Conservation (phyloP, 2,888 invertebrate species). For the Andrena fulva region DNA sequence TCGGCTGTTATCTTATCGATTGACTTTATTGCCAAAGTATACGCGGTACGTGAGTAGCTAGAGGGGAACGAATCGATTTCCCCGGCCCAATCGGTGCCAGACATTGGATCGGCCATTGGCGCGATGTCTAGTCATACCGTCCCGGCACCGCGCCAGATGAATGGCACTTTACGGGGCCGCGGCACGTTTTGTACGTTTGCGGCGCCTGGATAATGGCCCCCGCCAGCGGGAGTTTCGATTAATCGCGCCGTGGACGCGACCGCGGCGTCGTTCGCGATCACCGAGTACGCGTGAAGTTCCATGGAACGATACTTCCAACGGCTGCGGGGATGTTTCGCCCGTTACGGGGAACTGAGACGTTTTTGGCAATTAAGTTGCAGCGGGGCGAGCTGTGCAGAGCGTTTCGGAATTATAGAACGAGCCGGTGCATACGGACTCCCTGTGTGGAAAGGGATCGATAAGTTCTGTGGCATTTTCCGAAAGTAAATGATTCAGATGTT, state of each 20-base stretch:
- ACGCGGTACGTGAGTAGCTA: slow-evolving; percentile 46
- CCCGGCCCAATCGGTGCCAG: slow-evolving; percentile 25
- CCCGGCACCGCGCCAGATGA: slow-evolving; percentile 35
- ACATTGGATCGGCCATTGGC: slow-evolving; percentile 49
- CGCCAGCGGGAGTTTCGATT: slow-evolving; percentile 35
- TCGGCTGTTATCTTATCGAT: slow-evolving; percentile 56
- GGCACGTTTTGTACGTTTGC: slow-evolving; percentile 38
- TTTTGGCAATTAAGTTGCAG: too few species aligned
- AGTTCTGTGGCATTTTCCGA: too few species aligned
- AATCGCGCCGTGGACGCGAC: slow-evolving; percentile 21
- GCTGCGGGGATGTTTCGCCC: neutral
- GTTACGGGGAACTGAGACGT: neutral
- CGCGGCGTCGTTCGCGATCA: neutral
- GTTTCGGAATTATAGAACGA: too few species aligned
- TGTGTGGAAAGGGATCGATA: too few species aligned
- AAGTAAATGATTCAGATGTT: too few species aligned
- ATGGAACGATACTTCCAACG: neutral
- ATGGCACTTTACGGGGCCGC: slow-evolving; percentile 42
- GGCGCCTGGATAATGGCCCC: slow-evolving; percentile 31
- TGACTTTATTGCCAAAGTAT: slow-evolving; percentile 53
- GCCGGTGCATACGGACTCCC: too few species aligned
- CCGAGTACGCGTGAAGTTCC: neutral
- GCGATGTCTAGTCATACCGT: slow-evolving; percentile 39
- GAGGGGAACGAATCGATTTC: slow-evolving; percentile 49
- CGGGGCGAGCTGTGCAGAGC: too few species aligned